These are phyloP conservation scores for Ceryle rudis DNA, from an alignment of 2,797 vertebrate species.

Conservation along the genomic window DNA sequence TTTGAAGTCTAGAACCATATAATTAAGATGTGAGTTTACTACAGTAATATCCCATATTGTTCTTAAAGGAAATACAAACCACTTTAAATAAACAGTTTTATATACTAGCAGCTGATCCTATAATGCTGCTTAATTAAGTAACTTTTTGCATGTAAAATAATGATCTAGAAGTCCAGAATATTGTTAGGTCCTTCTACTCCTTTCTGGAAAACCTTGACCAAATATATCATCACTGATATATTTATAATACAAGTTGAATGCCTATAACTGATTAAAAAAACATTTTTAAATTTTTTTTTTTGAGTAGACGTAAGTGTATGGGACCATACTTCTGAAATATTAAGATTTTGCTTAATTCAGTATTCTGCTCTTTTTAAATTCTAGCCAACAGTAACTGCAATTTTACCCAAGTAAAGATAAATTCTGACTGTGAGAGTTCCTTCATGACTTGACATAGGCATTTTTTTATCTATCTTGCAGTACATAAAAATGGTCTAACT, in stretches of 20 bases:
- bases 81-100: conserved; percentile 54
- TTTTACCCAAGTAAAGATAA: background rate
- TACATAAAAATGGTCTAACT: background rate
- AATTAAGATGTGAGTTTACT: conserved; percentile 24
- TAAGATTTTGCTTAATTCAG: background rate
- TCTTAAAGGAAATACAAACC: conserved; percentile 43
- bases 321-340: background rate
- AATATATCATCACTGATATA: background rate
- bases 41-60: conserved; percentile 9
- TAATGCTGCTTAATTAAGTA: conserved; percentile 24
- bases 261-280: background rate
- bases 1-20: conserved; percentile 3
- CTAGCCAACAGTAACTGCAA: background rate
- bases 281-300: background rate
- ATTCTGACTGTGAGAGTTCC: background rate
- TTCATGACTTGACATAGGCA: background rate
- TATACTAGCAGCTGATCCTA: conserved; percentile 7
- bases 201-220: background rate
- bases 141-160: conserved; percentile 41
- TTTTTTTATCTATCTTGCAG: background rate
- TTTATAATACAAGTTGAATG: background rate
- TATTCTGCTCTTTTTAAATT: background rate
- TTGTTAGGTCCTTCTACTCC: background rate
- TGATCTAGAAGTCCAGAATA: background rate
- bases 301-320: background rate